Conservation (phyloP, 2,888 invertebrate species). For the Drosophila leonis region DNA sequence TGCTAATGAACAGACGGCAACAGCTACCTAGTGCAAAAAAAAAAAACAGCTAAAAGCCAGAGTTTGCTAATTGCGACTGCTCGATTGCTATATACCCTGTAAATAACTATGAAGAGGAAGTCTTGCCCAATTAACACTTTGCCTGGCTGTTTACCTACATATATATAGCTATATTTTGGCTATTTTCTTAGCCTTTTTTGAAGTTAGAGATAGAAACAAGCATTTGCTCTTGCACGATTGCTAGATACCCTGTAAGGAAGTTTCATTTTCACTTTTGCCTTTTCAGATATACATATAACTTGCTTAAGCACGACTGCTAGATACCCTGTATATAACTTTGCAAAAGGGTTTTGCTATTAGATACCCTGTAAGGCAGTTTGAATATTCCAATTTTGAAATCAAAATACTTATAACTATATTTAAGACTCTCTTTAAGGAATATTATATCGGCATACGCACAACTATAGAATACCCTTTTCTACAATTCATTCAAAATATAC, state of each 20-base stretch:
- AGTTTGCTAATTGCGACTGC: not conserved
- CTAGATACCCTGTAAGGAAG: not conserved
- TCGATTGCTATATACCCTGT: slow-evolving; percentile 23
- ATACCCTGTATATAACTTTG: no score
- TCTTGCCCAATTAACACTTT: not conserved
- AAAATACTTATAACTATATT: no score
- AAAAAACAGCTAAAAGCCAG: not conserved
- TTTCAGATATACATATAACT: not conserved
- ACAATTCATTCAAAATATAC: not conserved
- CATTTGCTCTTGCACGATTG: not conserved
- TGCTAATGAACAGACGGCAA: slow-evolving; percentile 66
- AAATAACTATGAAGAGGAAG: not conserved
- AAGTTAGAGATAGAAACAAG: not conserved
- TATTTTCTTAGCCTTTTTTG: not conserved
- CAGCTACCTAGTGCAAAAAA: slow-evolving; percentile 68
- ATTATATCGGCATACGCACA: not conserved
- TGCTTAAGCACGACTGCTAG: no score
- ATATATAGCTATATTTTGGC: not conserved
- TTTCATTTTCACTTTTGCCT: not conserved
- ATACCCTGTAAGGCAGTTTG: not conserved
- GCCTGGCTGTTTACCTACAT: not conserved
- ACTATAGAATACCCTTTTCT: not conserved
- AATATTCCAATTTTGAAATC: not conserved
- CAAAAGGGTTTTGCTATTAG: no score
- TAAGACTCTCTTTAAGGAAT: not conserved